Evolutionary conservation across 2,113 vertebrate species (phyloP), one percentile per base, ranked within the genome.

Genomic region (Lophura nycthemera): DNA sequence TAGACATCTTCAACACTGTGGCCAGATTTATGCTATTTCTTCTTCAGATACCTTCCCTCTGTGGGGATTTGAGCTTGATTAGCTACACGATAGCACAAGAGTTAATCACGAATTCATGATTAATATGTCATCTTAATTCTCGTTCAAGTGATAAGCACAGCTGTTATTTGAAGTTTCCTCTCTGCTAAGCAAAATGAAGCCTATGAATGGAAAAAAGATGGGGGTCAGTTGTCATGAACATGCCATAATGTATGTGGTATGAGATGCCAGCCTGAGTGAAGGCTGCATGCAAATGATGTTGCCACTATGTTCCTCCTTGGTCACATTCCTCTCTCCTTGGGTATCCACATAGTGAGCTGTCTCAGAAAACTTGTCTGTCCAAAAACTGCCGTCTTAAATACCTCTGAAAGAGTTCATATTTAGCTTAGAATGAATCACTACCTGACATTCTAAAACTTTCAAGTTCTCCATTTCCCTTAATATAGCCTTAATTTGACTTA

Each of bases 31-130:
- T 73, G 59, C 61, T 88, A 52, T 89, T 92, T 54, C 40, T 74
- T 94, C 59, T 84, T 85, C 69, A 64, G 94, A 85, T 32, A 40
- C 34, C 43, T 70, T 42, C 14, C 79, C 63, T 92, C 32, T 67
- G 18, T n/a, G 83, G 71, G 70, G 83, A 64, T 88, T 86, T 92
- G 38, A 88, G 54, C 60, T 93, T 65, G 45, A 86, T 69, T 36
- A 91, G 59, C 92, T 75, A 84, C 78, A 72, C 36, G 72, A 65
- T 38, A 87, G 7, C 72, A 72, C 16, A 4, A 94, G 40, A 93
- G 59, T 77, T 93, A 85, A 91, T 73, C 47, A 64, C 57, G 87
- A 91, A 92, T 56, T 83, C 77, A 38, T 20, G 43, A 70, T 72
- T 88, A 83, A 83, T 77, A 17, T 1, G 4, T 71, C 42, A 40